Evolutionary conservation across 1,140 invertebrate genomes (phyloP).

Genomic region (Pantala flavescens): DNA sequence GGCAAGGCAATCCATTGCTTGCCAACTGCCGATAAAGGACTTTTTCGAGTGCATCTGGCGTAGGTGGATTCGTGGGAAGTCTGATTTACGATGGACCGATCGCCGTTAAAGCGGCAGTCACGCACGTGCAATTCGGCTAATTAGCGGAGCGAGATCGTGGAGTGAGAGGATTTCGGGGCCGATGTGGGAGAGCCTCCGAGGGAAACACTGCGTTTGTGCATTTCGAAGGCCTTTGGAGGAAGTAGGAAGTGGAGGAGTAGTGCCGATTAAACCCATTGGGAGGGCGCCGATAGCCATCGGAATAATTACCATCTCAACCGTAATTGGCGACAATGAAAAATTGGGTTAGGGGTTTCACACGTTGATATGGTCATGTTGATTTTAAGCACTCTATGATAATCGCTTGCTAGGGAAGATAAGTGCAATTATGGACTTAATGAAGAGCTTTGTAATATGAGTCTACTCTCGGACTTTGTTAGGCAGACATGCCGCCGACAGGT

Average conservation of each 20-base stretch:
- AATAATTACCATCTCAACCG: not conserved
- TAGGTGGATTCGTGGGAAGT: not conserved
- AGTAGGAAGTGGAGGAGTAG: not conserved
- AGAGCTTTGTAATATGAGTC: too few species aligned
- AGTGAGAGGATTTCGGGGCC: too few species aligned
- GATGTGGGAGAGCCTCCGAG: too few species aligned
- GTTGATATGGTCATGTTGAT: too few species aligned
- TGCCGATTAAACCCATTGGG: not conserved
- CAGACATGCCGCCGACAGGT: too few species aligned
- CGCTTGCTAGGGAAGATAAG: too few species aligned
- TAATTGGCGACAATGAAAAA: not conserved
- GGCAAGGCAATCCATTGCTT: too few species aligned
- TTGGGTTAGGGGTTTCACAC: not conserved
- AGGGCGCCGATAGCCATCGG: not conserved
- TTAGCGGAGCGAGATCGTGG: not conserved
- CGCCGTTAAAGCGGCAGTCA: not conserved
- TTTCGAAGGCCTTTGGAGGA: not conserved
- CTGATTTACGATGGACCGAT: not conserved
- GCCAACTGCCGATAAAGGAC: too few species aligned
- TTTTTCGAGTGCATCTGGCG: not conserved
- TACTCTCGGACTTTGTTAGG: too few species aligned
- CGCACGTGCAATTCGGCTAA: conserved; percentile 7
- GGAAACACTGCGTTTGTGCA: too few species aligned
- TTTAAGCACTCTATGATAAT: too few species aligned
- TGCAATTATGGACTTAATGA: too few species aligned